Conservation (phyloP, 2,113 vertebrate species). For the Paradisaea rubra region DNA sequence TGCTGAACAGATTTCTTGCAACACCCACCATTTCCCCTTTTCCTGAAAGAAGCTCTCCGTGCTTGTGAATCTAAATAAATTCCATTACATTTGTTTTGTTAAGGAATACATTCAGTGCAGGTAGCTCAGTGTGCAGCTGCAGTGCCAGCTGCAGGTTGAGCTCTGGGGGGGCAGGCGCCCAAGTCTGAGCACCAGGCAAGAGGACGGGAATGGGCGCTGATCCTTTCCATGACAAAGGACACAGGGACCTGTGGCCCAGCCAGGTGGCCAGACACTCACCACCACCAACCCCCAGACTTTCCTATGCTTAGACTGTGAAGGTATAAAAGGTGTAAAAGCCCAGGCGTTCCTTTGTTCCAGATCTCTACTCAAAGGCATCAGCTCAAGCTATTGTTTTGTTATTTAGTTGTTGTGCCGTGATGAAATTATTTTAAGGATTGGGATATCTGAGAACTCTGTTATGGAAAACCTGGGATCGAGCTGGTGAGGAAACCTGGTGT, state of each 20-base stretch:
- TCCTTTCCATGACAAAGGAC: background rate
- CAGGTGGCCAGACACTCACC: background rate
- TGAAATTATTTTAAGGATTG: background rate
- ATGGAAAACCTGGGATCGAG: background rate
- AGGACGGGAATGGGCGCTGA: background rate
- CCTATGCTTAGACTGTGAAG: background rate
- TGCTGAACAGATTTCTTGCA: slow-evolving; percentile 55
- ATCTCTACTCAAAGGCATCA: background rate
- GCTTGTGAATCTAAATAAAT: slow-evolving; percentile 14
- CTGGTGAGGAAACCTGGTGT: background rate
- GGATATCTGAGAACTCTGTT: background rate
- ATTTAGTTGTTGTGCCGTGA: background rate
- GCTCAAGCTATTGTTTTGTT: background rate
- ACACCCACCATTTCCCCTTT: slow-evolving; percentile 34
- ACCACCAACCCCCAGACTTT: background rate
- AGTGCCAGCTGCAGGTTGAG: background rate
- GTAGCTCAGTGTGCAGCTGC: background rate
- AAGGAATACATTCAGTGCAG: background rate
- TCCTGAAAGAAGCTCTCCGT: slow-evolving; percentile 16
- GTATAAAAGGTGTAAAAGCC: background rate
- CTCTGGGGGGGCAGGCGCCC: background rate
- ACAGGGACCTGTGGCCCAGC: background rate
- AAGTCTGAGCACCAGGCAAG: background rate
- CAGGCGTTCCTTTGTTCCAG: background rate
- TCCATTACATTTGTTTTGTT: background rate